These are phyloP conservation scores for Busseola fusca DNA, from an alignment of 2,888 invertebrate species.

Conservation along the genomic window DNA sequence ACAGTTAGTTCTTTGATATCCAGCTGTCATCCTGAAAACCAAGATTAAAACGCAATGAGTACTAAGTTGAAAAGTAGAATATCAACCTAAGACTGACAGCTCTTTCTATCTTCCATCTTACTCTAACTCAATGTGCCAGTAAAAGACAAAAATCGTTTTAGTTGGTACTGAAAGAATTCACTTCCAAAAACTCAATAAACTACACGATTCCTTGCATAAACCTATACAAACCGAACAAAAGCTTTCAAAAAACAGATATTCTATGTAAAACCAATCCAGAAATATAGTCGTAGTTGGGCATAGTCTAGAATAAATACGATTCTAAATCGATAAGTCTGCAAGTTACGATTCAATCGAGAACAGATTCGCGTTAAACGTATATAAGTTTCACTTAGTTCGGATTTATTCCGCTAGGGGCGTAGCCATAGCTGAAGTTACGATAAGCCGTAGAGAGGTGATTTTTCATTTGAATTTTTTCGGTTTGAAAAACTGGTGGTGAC, in stretches of 20 bases:
- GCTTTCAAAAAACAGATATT: constrained; percentile 17
- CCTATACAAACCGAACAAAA: constrained; percentile 5
- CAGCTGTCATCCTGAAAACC: too few species aligned
- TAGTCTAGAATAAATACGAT: constrained; percentile 50
- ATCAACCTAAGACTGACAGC: not conserved
- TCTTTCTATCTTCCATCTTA: not conserved
- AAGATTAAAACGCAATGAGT: too few species aligned
- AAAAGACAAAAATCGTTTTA: not conserved
- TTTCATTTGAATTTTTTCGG: constrained; percentile 22
- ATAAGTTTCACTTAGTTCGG: constrained; percentile 59
- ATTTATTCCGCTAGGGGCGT: constrained; percentile 57
- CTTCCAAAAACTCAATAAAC: not conserved
- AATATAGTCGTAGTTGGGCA: constrained; percentile 37
- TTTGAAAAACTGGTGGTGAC: not conserved
- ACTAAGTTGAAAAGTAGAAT: not conserved
- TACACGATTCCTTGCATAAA: not conserved
- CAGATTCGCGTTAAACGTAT: constrained; percentile 59
- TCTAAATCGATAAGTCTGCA: constrained; percentile 56
- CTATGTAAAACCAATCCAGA: constrained; percentile 43
- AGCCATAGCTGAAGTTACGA: constrained; percentile 43
- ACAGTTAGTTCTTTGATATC: too few species aligned
- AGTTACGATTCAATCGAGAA: constrained; percentile 61
- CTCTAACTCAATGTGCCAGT: not conserved
- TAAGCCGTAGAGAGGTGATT: constrained; percentile 29
- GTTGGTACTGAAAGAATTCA: not conserved